Base-by-base conservation (phyloP, 2,888 invertebrate genomes). In the Noctua fimbriata region DNA sequence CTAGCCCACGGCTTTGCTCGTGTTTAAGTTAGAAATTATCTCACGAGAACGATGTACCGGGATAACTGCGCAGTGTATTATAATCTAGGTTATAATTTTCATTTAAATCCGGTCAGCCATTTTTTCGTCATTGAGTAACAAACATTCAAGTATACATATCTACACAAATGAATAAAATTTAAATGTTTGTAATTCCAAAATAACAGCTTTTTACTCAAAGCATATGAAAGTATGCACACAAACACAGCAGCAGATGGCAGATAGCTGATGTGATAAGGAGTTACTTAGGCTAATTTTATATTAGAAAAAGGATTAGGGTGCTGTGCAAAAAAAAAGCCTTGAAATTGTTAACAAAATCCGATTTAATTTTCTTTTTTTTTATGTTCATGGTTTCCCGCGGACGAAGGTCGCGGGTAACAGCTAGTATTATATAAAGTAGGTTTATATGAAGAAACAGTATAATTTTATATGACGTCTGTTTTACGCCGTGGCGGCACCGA, bases 401-500 rank as follows among this genome's bases (percentile, higher is more conserved):
- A 52, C 52, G 21, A 52, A 21, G 52, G 52, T 9, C 4, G 55
- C 24, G 12, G 4, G 55, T 10, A 55, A n/a, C 12, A 12, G 55
- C n/a, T n/a, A n/a, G 24, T 55, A 10, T 55, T n/a, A 55, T 58
- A 55, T 58, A 5, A n/a, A 63, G 18, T 32, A 18, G 63, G 63
- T 63, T 63, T 63, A 36, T 36, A 21, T 21, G 24, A 63, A 72
- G 52, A 65, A 72, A 49, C 28, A 21, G 18, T 65, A 65, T 60
- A 65, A 76, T 81, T 65, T 65, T 71, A 55, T 55, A 65, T n/a
- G 47, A 18, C 52, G n/a, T 63, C 58, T n/a, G 44, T 21, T 78
- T 60, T 69, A 69, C 41, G 55, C 65, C 66, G 32, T 49, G 36
- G 28, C 78, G 73, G 87, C 76, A 79, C 69, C 41, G 69, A 76